Base-by-base conservation (phyloP, 2,888 invertebrate genomes). In the Zonitis immaculata region DNA sequence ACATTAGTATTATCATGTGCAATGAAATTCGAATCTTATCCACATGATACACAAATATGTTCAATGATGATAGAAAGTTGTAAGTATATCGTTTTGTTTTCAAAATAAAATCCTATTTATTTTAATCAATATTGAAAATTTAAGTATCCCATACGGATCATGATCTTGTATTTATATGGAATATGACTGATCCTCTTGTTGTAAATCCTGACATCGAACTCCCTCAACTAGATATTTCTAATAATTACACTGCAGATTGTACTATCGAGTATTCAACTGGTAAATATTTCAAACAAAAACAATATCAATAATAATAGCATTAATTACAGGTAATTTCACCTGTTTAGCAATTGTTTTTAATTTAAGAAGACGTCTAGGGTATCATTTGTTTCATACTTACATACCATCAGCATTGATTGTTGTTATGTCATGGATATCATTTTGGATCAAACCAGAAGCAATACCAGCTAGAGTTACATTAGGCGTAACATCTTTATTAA, bases 381-480 rank as follows among this genome's bases (percentile, higher is more conserved):
- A 93, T 77, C 92, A 93, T 73, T 80, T 94, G 48, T 92, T 94
- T 74, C 93, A 94, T 77, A 93, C 93, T 0, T 94, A 94, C 75
- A 92, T 93, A 65, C 93, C 93, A 0, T 92, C 93, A 1, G 91
- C 91, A 0, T 80, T 94, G 61, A 94, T 94, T 71, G 94, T 94
- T 43, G 92, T 94, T 52, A 92, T 95, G 91, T 93, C 92, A 56
- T 95, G 94, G 94, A 93, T 95, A 63, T 93, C 94, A 0, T 95
- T 95, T 78, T 95, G 94, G 95, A 93, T 94, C 67, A 93, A 92
- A 68, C 92, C 92, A 0, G 93, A 93, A 75, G 93, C 94, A 6
- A 91, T 91, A 64, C 94, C 94, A 0, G 93, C 93, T 0, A 81
- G 94, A 53, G 91, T 94, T 52, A 93, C 93, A 0, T 77, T 94